Percentiles rank a stretch among this genome's conserved stretches.
phyloP scores from a whole-genome alignment of 2,797 vertebrate species.

The Cephalopachus bancanus region DNA sequence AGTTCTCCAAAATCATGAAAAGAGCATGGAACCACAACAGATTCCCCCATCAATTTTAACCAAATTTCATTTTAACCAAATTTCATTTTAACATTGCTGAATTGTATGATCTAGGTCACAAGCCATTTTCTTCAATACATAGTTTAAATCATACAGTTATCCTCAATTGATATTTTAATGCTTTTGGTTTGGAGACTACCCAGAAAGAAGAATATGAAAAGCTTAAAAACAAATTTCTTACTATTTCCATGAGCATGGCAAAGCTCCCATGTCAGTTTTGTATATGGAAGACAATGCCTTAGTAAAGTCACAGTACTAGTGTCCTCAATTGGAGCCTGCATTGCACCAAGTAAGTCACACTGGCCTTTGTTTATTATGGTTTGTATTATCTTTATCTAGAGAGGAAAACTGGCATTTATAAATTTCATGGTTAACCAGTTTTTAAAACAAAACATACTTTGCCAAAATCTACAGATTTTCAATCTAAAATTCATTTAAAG shows the following conservation, averaged over 20 bases:
- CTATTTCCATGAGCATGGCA: background rate
- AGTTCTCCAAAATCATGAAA: constrained; percentile 27
- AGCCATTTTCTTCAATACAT: constrained; percentile 53
- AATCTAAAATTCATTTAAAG: constrained; percentile 55
- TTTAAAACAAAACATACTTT: constrained; percentile 58
- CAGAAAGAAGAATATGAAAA: constrained; percentile 5
- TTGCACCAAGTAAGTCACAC: constrained; percentile 30
- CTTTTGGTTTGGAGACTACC: background rate
- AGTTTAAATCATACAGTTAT: constrained; percentile 13
- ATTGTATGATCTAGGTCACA: constrained; percentile 25
- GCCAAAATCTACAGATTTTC: constrained; percentile 57
- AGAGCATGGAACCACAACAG: background rate
- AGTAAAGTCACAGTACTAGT: background rate
- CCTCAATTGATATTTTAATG: background rate
- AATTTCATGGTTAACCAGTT: constrained; percentile 37
- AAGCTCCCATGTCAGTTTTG: background rate
- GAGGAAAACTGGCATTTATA: constrained; percentile 12
- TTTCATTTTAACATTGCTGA: constrained; percentile 20
- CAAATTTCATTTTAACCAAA: background rate
- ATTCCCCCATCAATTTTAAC: background rate
- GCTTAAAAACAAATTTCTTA: constrained; percentile 9
- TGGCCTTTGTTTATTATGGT: constrained; percentile 39
- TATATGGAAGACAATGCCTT: background rate
- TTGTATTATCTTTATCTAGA: constrained; percentile 38
- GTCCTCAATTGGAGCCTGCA: constrained; percentile 15